phyloP scores from a whole-genome alignment of 2,888 invertebrate genomes.

The Trilocha varians region DNA sequence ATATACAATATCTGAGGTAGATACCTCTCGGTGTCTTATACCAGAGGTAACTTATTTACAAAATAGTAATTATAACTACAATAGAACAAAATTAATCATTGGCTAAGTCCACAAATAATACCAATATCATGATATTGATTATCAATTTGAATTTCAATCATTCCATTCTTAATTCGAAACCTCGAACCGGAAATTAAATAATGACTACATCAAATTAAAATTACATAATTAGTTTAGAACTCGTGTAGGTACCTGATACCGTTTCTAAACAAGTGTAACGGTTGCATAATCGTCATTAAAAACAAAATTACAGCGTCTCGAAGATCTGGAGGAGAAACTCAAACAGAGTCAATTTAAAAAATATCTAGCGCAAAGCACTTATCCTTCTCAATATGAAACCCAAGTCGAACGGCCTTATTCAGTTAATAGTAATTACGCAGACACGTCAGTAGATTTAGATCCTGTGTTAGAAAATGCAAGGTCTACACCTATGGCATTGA shows the following conservation, averaged over 20 bases:
- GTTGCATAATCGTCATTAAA: background rate
- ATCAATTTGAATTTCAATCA: no score
- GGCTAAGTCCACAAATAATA: no score
- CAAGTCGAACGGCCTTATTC: slow-evolving; percentile 58
- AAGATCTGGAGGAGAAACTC: slow-evolving; percentile 61
- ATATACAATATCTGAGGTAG: no score
- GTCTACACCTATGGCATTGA: slow-evolving; percentile 12
- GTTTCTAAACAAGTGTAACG: background rate
- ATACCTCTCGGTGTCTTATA: no score
- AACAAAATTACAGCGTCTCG: slow-evolving; percentile 36
- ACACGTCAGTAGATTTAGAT: slow-evolving; percentile 24
- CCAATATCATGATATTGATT: no score
- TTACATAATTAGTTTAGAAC: background rate
- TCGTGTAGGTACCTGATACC: background rate
- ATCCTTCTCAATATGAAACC: slow-evolving; percentile 41
- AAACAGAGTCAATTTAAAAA: slow-evolving; percentile 61
- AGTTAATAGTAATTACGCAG: slow-evolving; percentile 28
- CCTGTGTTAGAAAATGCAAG: slow-evolving; percentile 26
- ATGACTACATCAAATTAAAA: no score
- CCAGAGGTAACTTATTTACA: no score
- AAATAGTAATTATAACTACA: no score
- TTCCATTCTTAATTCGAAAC: no score
- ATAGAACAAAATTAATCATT: no score
- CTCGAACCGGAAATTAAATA: no score
- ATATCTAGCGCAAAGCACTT: slow-evolving; percentile 45